A percentile compares a stretch with the other conserved stretches of the same genome.
phyloP scores from a whole-genome alignment of 2,113 vertebrate species.

The Malaclemys terrapin region DNA sequence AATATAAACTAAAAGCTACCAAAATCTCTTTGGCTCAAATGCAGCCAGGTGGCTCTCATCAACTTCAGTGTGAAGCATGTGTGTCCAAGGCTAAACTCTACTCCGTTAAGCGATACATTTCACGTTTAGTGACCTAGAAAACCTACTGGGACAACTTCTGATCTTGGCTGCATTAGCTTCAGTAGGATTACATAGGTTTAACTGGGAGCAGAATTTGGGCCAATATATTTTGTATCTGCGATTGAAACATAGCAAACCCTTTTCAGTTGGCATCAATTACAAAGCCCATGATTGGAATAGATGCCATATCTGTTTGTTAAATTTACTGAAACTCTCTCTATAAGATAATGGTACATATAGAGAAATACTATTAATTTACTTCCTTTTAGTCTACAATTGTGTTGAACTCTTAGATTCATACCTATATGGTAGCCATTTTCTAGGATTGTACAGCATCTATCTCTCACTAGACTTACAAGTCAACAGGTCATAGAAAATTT shows the following conservation, averaged over 20 bases:
- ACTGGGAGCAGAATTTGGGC: not conserved
- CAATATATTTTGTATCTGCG: not conserved
- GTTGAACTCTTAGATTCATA: not conserved
- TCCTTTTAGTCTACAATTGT: not conserved
- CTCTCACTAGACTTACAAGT: not conserved
- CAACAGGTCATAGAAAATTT: not conserved
- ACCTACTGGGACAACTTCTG: not conserved
- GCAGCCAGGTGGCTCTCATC: not conserved
- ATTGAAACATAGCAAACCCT: not conserved
- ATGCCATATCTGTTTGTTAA: not conserved
- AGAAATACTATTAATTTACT: not conserved
- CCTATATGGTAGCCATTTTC: not conserved
- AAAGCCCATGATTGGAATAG: not conserved
- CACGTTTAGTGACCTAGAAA: not conserved
- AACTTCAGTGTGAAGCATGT: not conserved
- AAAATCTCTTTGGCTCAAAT: constrained; percentile 29
- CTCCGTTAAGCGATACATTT: not conserved
- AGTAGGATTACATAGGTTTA: not conserved
- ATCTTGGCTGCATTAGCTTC: not conserved
- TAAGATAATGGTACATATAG: not conserved
- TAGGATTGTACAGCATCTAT: not conserved
- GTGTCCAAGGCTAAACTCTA: not conserved
- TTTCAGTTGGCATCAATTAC: not conserved
- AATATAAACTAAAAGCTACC: not conserved
- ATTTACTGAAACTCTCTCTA: not conserved